Conservation (phyloP, 2,113 vertebrate genomes). For the Shinisaurus crocodilurus region DNA sequence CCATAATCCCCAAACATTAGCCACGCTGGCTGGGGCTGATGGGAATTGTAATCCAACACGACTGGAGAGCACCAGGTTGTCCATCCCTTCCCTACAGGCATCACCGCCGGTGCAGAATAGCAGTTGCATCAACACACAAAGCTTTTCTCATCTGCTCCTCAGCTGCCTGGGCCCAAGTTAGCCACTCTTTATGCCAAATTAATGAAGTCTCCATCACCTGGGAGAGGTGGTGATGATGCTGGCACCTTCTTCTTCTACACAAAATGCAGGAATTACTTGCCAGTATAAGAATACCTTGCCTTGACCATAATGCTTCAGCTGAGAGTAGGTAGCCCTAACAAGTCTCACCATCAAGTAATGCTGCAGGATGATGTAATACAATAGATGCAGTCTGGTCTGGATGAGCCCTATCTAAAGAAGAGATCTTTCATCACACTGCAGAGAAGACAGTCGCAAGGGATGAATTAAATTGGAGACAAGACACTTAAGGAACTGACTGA, state of each 20-base stretch:
- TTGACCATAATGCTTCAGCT: background rate
- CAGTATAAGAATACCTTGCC: background rate
- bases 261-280: too few relatives aligned
- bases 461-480: background rate
- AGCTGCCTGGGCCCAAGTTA: slow-evolving; percentile 9
- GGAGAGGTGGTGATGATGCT: background rate
- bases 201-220: slow-evolving; percentile 10
- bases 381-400: background rate
- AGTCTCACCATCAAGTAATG: background rate
- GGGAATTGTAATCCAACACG: background rate
- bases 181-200: background rate
- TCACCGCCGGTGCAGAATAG: background rate
- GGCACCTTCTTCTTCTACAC: too few relatives aligned
- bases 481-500: background rate
- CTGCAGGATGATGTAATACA: background rate
- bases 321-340: background rate
- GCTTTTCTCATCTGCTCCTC: background rate
- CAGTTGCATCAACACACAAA: background rate
- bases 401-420: background rate
- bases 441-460: background rate
- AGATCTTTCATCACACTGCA: background rate
- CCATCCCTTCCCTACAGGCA: background rate
- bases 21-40: background rate
- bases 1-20: background rate
- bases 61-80: background rate